phyloP scores from a whole-genome alignment of 2,797 vertebrate species.

The Schizopygopsis pylzovi region DNA sequence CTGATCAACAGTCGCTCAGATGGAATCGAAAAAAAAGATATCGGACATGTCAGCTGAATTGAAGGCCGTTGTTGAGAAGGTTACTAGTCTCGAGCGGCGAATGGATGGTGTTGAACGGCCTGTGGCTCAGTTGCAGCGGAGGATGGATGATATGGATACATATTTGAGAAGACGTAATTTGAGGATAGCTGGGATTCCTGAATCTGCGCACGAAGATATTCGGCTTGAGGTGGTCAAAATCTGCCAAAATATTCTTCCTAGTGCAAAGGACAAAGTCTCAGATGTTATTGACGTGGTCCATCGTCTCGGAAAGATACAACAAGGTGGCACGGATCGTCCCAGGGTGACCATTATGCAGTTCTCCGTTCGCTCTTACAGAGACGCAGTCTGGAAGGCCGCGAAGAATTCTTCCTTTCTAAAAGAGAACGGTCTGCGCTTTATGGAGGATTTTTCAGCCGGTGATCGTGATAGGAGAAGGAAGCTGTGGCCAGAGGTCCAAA shows the following conservation, averaged over 20 bases:
- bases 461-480: background rate
- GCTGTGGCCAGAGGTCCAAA: background rate
- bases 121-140: background rate
- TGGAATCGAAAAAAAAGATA: background rate
- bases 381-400: background rate
- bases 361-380: background rate
- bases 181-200: background rate
- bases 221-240: background rate
- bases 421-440: background rate
- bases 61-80: too few species aligned
- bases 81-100: background rate
- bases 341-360: background rate
- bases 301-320: background rate
- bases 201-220: background rate
- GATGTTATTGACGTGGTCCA: background rate
- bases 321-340: background rate
- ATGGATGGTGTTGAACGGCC: background rate
- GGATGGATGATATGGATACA: background rate
- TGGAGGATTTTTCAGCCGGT: background rate
- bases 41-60: background rate
- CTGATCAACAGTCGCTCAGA: background rate
- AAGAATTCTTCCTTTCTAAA: background rate
- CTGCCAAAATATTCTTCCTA: background rate
- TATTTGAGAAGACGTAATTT: background rate
- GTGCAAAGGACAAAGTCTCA: background rate